Conservation (phyloP, 2,888 invertebrate species). For the Drosophila nigricruria region DNA sequence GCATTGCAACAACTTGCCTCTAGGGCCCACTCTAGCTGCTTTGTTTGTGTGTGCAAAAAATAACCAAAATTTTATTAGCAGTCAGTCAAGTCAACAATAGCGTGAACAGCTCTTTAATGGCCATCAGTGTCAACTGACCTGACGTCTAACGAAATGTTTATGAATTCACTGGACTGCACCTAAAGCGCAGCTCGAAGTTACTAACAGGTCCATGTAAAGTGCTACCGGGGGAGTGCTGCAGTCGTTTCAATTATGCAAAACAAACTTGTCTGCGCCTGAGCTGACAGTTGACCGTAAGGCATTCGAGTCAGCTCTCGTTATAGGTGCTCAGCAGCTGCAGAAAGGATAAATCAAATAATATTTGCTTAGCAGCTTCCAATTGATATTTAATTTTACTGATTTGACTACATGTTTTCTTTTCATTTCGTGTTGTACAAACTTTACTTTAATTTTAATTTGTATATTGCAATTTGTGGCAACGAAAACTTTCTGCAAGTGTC, state of each 20-base stretch:
- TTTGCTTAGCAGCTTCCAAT: neutral
- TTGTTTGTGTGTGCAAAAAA: neutral
- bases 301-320: neutral
- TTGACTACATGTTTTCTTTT: neutral
- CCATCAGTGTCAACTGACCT: constrained; percentile 22
- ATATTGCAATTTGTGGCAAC: neutral
- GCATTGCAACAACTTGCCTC: neutral
- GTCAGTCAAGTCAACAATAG: constrained; percentile 6
- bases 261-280: constrained; percentile 38
- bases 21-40: neutral
- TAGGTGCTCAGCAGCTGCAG: neutral
- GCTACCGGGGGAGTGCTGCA: neutral
- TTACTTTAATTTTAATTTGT: neutral
- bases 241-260: constrained; percentile 57
- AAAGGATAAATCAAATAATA: neutral
- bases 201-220: neutral
- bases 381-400: neutral
- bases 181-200: neutral
- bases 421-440: neutral
- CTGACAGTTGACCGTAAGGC: constrained; percentile 47
- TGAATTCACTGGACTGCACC: neutral
- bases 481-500: constrained; percentile 10
- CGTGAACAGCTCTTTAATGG: neutral
- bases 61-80: constrained; percentile 12
- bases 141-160: constrained; percentile 16